phyloP scores from a whole-genome alignment of 2,113 vertebrate genomes.

The Saccopteryx bilineata region DNA sequence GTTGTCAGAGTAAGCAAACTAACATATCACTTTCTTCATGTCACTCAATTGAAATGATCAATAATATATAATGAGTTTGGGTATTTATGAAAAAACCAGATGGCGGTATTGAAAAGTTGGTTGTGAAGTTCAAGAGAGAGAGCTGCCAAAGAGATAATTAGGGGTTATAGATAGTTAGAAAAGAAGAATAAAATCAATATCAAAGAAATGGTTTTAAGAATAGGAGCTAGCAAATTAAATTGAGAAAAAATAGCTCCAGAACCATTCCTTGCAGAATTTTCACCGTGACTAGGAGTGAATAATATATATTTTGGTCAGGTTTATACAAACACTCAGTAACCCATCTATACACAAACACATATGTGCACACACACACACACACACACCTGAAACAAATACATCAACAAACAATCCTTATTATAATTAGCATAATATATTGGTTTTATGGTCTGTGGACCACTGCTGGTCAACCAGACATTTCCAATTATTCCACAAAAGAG shows the following conservation, averaged over 20 bases:
- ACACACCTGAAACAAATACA: neutral
- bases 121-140: neutral
- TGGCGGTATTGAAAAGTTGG: neutral
- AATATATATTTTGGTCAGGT: slow-evolving; percentile 2
- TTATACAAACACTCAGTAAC: neutral
- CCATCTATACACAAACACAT: neutral
- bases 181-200: slow-evolving; percentile 1
- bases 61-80: neutral
- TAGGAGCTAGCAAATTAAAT: neutral
- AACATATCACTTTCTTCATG: neutral
- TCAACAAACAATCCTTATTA: neutral
- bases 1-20: neutral
- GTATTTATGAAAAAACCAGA: neutral
- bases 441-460: no score
- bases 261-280: neutral
- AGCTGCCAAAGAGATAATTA: neutral
- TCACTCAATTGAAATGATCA: neutral
- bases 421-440: neutral
- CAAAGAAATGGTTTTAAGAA: neutral
- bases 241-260: neutral
- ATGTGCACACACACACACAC: no score
- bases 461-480: no score
- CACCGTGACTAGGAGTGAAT: neutral
- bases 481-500: no score
- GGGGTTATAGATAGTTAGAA: neutral